Conservation (phyloP, 1,140 invertebrate species). For the Zaprionus lachaisei region DNA sequence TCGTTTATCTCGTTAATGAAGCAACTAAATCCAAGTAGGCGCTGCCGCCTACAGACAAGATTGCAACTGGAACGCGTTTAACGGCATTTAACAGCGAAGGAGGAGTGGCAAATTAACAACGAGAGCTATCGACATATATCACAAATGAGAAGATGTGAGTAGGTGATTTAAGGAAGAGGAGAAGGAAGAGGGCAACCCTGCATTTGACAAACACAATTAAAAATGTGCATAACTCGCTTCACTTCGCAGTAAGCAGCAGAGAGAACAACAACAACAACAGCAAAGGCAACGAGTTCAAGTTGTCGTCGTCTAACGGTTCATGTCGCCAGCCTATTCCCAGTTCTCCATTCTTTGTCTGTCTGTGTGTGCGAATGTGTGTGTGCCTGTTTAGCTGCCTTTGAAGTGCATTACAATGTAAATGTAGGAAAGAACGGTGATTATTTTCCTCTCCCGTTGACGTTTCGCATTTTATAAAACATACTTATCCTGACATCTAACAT, state of each 20-base stretch:
- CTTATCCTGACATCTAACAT: constrained; percentile 31
- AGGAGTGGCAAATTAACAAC: constrained; percentile 25
- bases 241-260: constrained; percentile 35
- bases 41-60: constrained; percentile 33
- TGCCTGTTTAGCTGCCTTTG: constrained; percentile 67
- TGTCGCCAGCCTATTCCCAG: constrained; percentile 46
- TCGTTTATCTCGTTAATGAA: constrained; percentile 28
- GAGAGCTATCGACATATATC: constrained; percentile 28
- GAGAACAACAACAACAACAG: constrained; percentile 22
- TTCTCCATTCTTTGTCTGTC: constrained; percentile 12
- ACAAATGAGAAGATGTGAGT: constrained; percentile 25
- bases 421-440: constrained; percentile 65
- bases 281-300: constrained; percentile 60
- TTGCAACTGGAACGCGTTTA: constrained; percentile 53
- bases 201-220: constrained; percentile 79
- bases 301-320: constrained; percentile 66
- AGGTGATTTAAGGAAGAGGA: constrained; percentile 6
- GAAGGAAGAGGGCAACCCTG: constrained; percentile 40
- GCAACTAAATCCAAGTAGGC: constrained; percentile 21
- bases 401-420: constrained; percentile 79
- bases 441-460: constrained; percentile 45
- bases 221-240: constrained; percentile 75
- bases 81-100: constrained; percentile 54
- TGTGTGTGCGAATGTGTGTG: constrained; percentile 18
- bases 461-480: constrained; percentile 17